phyloP scores from a whole-genome alignment of 2,113 vertebrate species.

The Urocolius indicus region DNA sequence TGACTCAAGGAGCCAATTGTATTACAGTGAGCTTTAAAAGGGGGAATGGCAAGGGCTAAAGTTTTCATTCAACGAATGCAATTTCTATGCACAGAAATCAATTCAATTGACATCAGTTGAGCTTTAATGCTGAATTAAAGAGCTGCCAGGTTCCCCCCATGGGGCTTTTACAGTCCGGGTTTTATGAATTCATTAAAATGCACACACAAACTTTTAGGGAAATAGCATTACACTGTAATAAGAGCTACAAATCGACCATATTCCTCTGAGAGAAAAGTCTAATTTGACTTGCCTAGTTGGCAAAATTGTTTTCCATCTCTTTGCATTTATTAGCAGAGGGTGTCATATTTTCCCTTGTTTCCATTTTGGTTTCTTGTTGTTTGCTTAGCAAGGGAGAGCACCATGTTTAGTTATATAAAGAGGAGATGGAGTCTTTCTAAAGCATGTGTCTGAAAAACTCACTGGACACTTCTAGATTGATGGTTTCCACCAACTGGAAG shows the following conservation, averaged over 20 bases:
- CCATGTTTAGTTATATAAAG: constrained; percentile 17
- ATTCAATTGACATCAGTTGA: constrained; percentile 69
- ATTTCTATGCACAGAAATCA: constrained; percentile 59
- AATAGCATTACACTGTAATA: constrained; percentile 71
- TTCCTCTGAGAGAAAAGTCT: constrained; percentile 70
- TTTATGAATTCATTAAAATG: constrained; percentile 79
- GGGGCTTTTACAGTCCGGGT: constrained; percentile 67
- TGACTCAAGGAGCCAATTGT: constrained; percentile 71
- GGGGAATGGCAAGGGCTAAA: constrained; percentile 63
- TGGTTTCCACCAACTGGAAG: background rate
- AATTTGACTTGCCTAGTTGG: constrained; percentile 74
- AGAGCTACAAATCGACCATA: constrained; percentile 73
- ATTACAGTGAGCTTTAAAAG: constrained; percentile 59
- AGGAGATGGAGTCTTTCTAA: background rate
- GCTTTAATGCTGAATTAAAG: constrained; percentile 75
- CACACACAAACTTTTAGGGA: constrained; percentile 75
- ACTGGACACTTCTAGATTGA: background rate
- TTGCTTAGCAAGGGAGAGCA: constrained; percentile 39
- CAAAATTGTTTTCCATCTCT: constrained; percentile 73
- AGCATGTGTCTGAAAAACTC: background rate
- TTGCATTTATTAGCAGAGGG: constrained; percentile 69
- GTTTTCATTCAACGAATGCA: constrained; percentile 66
- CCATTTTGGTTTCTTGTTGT: constrained; percentile 25
- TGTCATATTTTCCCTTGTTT: constrained; percentile 58
- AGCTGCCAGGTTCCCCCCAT: constrained; percentile 64